Evolutionary conservation across 2,888 invertebrate species (phyloP).

Genomic region (Clusia tigrina): DNA sequence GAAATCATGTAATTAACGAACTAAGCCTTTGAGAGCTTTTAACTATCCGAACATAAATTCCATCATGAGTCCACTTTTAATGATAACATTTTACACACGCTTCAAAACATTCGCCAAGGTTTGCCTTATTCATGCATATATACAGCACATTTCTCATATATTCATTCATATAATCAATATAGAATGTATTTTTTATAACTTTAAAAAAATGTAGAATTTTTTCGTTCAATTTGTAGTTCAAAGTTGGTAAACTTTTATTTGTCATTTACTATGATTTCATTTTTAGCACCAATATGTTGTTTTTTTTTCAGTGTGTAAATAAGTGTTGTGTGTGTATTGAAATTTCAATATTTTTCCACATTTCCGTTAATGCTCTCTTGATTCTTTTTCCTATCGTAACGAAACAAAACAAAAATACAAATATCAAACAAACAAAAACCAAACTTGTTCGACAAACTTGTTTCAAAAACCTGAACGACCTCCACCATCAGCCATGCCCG

Average conservation of each 20-base stretch:
- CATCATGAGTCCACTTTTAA: too few species aligned
- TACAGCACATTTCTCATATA: too few species aligned
- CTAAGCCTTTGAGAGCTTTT: too few species aligned
- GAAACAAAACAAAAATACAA: constrained; percentile 1
- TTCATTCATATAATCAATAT: too few species aligned
- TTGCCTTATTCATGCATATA: too few species aligned
- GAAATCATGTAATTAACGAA: too few species aligned
- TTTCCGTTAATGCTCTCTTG: neutral
- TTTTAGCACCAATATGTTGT: too few species aligned
- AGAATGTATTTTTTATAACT: neutral
- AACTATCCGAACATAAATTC: too few species aligned
- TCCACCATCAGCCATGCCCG: constrained; percentile 82
- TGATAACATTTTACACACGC: too few species aligned
- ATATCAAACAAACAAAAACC: constrained; percentile 9
- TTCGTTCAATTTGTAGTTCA: too few species aligned
- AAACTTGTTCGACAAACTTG: neutral
- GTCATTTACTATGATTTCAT: neutral
- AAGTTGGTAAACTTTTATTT: neutral
- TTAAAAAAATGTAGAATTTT: neutral
- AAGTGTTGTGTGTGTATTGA: constrained; percentile 10
- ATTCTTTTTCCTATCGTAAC: constrained; percentile 10
- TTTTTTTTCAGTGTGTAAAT: neutral
- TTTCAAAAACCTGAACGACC: too few species aligned
- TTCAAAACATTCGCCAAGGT: too few species aligned
- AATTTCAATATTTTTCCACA: constrained; percentile 4